Evolutionary conservation across 2,797 vertebrate genomes (phyloP), one percentile per base, ranked within the genome.

Genomic region (Sebastes ruberrimus): DNA sequence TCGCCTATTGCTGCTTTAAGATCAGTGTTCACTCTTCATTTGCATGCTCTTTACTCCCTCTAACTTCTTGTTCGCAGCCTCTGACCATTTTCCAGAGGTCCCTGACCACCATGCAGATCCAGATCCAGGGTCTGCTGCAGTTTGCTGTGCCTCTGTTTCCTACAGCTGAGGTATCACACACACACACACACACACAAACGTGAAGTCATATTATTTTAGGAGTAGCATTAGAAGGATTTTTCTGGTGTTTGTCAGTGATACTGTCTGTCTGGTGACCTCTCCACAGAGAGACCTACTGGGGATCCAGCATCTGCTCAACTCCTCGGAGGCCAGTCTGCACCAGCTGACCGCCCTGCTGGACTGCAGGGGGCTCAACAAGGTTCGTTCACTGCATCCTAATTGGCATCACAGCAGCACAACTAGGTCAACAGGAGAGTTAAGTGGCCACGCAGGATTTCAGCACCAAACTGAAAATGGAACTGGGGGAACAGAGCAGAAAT

Each of bases 351-450:
- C 98, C 82, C 91, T 99, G 95, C 88, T 99, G 93, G 97, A 99
- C 93, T 99, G 98, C 95, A 95, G 98, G 66, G 97, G 97, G 56
- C 96, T 99, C 78, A 98, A 99, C 93, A 99, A 99, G 98, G 98
- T 99, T 90, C 1, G 88, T 85, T 74, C 60, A 11, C 78, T 14
- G 49, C 71, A 59, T 76, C 66, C 33, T 85, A 80, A 87, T 85
- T 90, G 82, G 71, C 70, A 62, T 56, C 81, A 71, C 42, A 56
- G 76, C 60, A 61, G 22, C 72, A 74, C 82, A 88, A 87, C 76
- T 78, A 63, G 85, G 81, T 78, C 80, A 85, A 13, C 69, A 79
- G 67, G 60, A 74, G 83, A 80, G 72, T 60, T 42, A 69, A 76
- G 74, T 64, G 78, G 69, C 60, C 67, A 30, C 18, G 27, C 68